Base-by-base conservation (phyloP, 2,113 vertebrate genomes). In the Antigone vipio region DNA sequence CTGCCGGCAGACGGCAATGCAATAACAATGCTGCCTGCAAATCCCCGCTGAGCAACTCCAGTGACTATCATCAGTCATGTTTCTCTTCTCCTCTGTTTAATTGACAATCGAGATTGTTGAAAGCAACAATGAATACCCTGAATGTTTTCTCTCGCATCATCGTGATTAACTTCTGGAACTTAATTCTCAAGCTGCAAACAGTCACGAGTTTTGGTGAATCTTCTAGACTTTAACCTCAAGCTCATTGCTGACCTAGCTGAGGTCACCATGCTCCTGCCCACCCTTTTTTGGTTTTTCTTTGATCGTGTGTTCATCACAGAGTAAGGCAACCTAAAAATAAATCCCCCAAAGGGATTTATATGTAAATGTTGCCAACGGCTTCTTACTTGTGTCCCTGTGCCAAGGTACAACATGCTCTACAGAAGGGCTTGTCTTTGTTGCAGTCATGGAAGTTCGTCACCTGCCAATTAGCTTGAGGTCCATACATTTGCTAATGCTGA, bases 251-350 rank as follows among this genome's bases (percentile, higher is more conserved):
- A 81, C 85, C 74, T 49, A 35, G 66, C 14, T 1, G 95, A 94
- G 95, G 95, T 93, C 73, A 73, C 62, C 34, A 49, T 21, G 87
- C 75, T 89, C 95, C 78, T 92, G 93, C 77, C 87, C 81, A 95
- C 66, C 81, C 85, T 92, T 40, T 26, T 26, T 60, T 62, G n/a
- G 67, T 69, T 53, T 58, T 73, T 5, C 92, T 96, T 96, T 82
- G 78, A 95, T 93, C 12, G 1, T 29, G 12, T 19, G 59, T 34
- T 94, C 85, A 56, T 60, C 69, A 16, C 74, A 68, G 75, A 92
- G 83, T 80, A 20, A 78, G 56, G 50, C 74, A 82, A 72, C 63
- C 77, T 49, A 49, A 89, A 96, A 95, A 96, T 81, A 95, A 95
- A 86, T 40, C 85, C 66, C 92, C 64, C 53, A 44, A 3, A 89